Evolutionary conservation across 2,888 invertebrate genomes (phyloP).

Genomic region (Rhogogaster chlorosoma): DNA sequence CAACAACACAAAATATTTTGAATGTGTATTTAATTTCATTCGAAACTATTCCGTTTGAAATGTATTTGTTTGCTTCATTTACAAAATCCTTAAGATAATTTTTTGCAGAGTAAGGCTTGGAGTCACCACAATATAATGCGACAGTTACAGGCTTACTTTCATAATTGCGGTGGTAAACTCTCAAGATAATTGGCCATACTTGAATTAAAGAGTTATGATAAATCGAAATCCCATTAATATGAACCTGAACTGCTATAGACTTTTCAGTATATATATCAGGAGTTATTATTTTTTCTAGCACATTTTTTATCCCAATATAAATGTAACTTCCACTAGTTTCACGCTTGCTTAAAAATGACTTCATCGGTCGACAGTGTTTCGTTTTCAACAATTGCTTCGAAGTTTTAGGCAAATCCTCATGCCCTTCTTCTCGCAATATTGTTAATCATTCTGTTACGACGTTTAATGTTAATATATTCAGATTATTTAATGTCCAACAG

Average conservation of each 20-base stretch:
- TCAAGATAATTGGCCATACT: slow-evolving; percentile 46
- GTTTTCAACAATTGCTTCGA: slow-evolving; percentile 34
- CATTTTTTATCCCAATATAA: slow-evolving; percentile 43
- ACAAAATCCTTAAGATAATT: slow-evolving; percentile 38
- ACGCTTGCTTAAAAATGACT: slow-evolving; percentile 31
- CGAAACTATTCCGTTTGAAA: slow-evolving; percentile 34
- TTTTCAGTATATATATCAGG: slow-evolving; percentile 42
- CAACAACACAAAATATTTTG: slow-evolving; percentile 35
- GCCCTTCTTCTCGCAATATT: slow-evolving; percentile 42
- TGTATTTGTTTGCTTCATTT: slow-evolving; percentile 34
- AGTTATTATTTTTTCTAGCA: slow-evolving; percentile 13
- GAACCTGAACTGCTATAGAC: slow-evolving; percentile 15
- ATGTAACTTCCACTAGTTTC: slow-evolving; percentile 26
- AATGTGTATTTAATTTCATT: slow-evolving; percentile 44
- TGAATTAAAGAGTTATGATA: slow-evolving; percentile 40
- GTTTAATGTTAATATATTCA: slow-evolving; percentile 3
- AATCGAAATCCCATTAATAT: slow-evolving; percentile 34
- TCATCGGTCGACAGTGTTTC: slow-evolving; percentile 28
- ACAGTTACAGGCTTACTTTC: slow-evolving; percentile 20
- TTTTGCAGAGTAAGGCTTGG: slow-evolving; percentile 33
- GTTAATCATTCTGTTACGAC: slow-evolving; percentile 32
- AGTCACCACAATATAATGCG: slow-evolving; percentile 42
- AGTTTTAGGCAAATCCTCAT: slow-evolving; percentile 32
- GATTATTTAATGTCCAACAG: slow-evolving; percentile 38
- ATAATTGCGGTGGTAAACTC: slow-evolving; percentile 44